Conservation (phyloP, 2,888 invertebrate species). For the Chorisops tibialis region DNA sequence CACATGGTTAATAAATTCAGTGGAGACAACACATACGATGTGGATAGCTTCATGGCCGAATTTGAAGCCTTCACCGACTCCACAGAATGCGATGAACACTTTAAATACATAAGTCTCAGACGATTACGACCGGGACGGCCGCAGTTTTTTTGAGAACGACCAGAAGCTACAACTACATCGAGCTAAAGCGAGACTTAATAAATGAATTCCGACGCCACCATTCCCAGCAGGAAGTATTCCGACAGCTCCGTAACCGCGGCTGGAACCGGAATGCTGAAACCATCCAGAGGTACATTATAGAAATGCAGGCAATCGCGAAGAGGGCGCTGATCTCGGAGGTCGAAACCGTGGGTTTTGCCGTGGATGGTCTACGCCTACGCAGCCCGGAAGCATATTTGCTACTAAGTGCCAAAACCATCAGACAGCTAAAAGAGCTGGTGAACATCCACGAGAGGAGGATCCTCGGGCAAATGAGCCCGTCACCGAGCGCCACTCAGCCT, state of each 20-base stretch:
- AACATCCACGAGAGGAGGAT: conserved; percentile 23
- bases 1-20: background rate
- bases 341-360: conserved; percentile 19
- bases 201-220: conserved; percentile 16
- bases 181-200: conserved; percentile 2
- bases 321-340: conserved; percentile 19
- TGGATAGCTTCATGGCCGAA: background rate
- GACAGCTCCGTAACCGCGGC: conserved; percentile 12
- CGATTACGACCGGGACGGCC: conserved; percentile 1
- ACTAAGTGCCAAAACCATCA: conserved; percentile 14
- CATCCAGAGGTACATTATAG: conserved; percentile 21
- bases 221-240: conserved; percentile 18
- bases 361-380: conserved; percentile 23
- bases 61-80: background rate
- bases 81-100: background rate
- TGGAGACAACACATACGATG: background rate
- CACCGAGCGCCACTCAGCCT: background rate
- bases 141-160: conserved; percentile 12
- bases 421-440: conserved; percentile 6
- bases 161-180: conserved; percentile 2
- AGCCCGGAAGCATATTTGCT: conserved; percentile 26
- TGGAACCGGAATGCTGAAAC: conserved; percentile 11
- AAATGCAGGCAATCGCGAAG: conserved; percentile 27
- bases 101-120: background rate
- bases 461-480: background rate